Percentiles rank a stretch among this genome's conserved stretches.
phyloP scores from a whole-genome alignment of 1,140 invertebrate genomes.

The Wasmannia auropunctata region DNA sequence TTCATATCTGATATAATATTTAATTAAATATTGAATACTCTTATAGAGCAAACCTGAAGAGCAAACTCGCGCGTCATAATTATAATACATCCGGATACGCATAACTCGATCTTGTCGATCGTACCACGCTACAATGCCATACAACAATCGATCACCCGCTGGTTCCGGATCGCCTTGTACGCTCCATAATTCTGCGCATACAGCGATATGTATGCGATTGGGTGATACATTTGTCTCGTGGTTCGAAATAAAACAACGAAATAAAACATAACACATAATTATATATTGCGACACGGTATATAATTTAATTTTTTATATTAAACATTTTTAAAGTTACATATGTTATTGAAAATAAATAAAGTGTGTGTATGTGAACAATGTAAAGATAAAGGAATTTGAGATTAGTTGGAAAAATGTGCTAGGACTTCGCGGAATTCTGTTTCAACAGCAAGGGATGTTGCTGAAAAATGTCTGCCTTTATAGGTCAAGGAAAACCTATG shows the following conservation, averaged over 20 bases:
- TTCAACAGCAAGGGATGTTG: neutral
- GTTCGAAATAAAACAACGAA: conserved; percentile 1
- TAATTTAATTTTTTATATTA: neutral
- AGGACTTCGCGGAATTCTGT: neutral
- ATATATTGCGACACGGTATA: neutral
- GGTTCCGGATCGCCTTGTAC: conserved; percentile 16
- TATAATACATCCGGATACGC: conserved; percentile 8
- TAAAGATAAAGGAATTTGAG: neutral
- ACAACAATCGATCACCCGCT: conserved; percentile 33
- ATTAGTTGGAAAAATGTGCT: neutral
- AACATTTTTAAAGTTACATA: neutral
- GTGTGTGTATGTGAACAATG: neutral
- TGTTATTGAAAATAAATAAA: neutral
- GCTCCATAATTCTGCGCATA: conserved; percentile 17
- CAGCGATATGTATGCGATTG: neutral
- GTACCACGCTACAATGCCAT: conserved; percentile 2
- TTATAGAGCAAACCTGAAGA: neutral
- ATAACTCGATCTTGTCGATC: conserved; percentile 35
- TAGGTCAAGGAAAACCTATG: neutral
- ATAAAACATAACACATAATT: neutral
- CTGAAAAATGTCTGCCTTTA: neutral
- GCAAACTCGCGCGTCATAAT: neutral
- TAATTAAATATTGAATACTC: neutral
- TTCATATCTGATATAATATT: neutral
- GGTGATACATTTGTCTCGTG: neutral